Evolutionary conservation across 2,888 invertebrate species (phyloP), one percentile per base, ranked within the genome.

Genomic region (Chesias legatella): DNA sequence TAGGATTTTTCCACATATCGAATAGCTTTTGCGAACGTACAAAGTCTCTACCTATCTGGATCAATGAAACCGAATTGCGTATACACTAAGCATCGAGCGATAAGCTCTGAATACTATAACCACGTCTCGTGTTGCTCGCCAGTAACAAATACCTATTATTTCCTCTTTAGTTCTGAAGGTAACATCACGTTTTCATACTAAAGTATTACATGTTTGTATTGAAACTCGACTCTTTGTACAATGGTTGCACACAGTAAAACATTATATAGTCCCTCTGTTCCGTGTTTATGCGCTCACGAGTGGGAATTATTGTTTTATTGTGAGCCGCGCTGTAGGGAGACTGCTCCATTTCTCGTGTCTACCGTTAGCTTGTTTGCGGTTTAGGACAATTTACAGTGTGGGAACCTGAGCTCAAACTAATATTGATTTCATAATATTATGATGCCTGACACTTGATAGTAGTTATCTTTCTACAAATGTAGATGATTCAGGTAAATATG

Each of bases 131-230:
- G 28, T 49, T 33, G 27, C 36, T 20, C 33, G 45, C 32, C 13
- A 21, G 39, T 35, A 39, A 41, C 30, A 43, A 42, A 42, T 35
- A 17, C 33, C 26, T 25, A 40, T 37, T 40, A 34, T 46, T 46
- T 35, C 40, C 25, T 40, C 45, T 44, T 40, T 45, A 37, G 37
- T 38, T 41, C 24, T 33, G 33, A 47, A 49, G 46, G 67, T 65
- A 68, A 71, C 64, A 67, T 71, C 68, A 73, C 72, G 70, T 68
- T 68, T 68, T 58, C 60, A 60, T 58, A 64, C 64, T 66, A 62
- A 70, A 71, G 66, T 64, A 65, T 62, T 60, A 57, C 51, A 51
- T 53, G 58, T 64, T 61, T 57, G 53, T 53, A 51, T 56, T 69
- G 72, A 65, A 73, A 72, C 53, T 51, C 43, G 59, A 71, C 47